Evolutionary conservation across 2,113 vertebrate genomes (phyloP), one percentile per base, ranked within the genome.

Genomic region (Leuciscus idus): DNA sequence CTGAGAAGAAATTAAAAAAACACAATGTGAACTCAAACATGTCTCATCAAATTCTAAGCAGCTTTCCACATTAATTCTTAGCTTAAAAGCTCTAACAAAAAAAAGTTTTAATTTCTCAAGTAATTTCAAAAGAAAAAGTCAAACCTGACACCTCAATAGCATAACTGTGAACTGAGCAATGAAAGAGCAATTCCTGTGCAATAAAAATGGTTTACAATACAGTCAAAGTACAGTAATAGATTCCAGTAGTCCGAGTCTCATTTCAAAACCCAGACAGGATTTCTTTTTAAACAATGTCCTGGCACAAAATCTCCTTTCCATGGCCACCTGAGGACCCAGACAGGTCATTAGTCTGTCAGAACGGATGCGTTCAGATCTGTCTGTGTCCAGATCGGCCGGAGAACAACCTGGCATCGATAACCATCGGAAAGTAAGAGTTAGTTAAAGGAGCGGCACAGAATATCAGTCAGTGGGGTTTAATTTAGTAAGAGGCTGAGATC

Each of bases 371-470:
- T 26, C 33, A 1, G 36, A 81, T 61, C 85, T 86, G 91, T 80
- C 86, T 90, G 46, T 15, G n/a, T 43, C 83, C 75, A 81, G 52
- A 36, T 10, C 43, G 30, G 70, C 68, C 28, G 13, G 72, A 88
- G 90, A 88, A 90, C 88, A n/a, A 77, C 46, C 84, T 87, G 78
- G 66, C 84, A 74, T 73, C 12, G 80, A 89, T 80, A 90, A 83
- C 87, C 90, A 91, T 86, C 55, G 8, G 90, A 87, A 91, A 88
- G 88, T 93, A 91, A 93, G 89, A 91, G 93, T 94, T 93, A 93
- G 88, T 93, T 94, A 92, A 93, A 92, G 87, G 66, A 90, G 87
- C 81, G 48, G 90, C 88, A 89, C 82, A 50, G 5, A 77, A 83
- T 85, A 86, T 92, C 90, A 87, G 89, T 92, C 91, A 88, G 76